Conservation (phyloP, 1,140 invertebrate species). For the Phymastichus coffea region DNA sequence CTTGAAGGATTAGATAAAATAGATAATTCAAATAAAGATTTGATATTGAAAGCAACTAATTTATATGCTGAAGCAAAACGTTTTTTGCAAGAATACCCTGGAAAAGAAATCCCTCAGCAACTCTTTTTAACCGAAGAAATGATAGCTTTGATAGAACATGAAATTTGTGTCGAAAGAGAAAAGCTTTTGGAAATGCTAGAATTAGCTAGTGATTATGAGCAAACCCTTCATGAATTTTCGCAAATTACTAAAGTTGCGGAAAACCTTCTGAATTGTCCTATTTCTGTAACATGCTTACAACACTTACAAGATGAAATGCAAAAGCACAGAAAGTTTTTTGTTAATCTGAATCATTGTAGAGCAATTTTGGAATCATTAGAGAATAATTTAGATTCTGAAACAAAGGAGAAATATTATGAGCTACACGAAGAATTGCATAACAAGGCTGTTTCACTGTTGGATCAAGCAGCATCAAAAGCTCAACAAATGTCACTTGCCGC, state of each 20-base stretch:
- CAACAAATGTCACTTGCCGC: slow-evolving; percentile 81
- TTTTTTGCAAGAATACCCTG: slow-evolving; percentile 65
- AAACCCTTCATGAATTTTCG: slow-evolving; percentile 80
- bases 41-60: slow-evolving; percentile 56
- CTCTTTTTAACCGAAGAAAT: slow-evolving; percentile 65
- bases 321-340: slow-evolving; percentile 85
- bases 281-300: slow-evolving; percentile 71
- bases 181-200: slow-evolving; percentile 70
- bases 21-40: slow-evolving; percentile 61
- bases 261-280: slow-evolving; percentile 71
- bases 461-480: slow-evolving; percentile 74
- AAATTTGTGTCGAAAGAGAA: slow-evolving; percentile 70
- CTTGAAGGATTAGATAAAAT: slow-evolving; percentile 67
- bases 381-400: slow-evolving; percentile 77
- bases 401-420: slow-evolving; percentile 68
- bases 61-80: slow-evolving; percentile 58
- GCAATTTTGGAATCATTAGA: slow-evolving; percentile 82
- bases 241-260: slow-evolving; percentile 82
- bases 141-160: slow-evolving; percentile 68
- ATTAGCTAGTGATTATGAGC: slow-evolving; percentile 80
- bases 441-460: slow-evolving; percentile 71
- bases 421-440: slow-evolving; percentile 76
- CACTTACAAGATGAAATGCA: slow-evolving; percentile 84
- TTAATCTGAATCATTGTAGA: slow-evolving; percentile 81
- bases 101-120: slow-evolving; percentile 65